phyloP scores from a whole-genome alignment of 2,888 invertebrate genomes.

The Dimorphilus gyrociliatus region DNA sequence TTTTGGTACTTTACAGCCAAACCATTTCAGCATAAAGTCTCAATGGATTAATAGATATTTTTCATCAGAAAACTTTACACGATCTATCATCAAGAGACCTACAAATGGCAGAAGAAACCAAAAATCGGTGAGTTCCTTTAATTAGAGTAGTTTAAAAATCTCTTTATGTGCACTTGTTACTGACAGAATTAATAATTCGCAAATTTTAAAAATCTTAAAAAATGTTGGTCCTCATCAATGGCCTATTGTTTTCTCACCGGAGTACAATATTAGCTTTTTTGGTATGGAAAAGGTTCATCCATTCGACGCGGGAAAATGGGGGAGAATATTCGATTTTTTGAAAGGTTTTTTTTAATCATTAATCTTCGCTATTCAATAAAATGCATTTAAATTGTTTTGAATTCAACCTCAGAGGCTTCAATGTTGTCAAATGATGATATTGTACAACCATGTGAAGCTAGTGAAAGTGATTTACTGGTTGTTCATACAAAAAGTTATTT shows the following conservation, averaged over 20 bases:
- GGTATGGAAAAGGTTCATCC: slow-evolving; percentile 70
- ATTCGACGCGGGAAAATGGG: slow-evolving; percentile 75
- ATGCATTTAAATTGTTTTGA: slow-evolving; percentile 5
- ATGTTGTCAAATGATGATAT: slow-evolving; percentile 48
- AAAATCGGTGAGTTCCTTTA: too few species aligned
- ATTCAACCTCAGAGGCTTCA: slow-evolving; percentile 43
- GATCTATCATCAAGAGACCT: too few species aligned
- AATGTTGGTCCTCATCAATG: slow-evolving; percentile 42
- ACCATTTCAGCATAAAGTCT: too few species aligned
- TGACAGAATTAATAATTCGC: too few species aligned
- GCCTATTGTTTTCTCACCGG: slow-evolving; percentile 57
- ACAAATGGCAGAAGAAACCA: too few species aligned
- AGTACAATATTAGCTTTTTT: slow-evolving; percentile 62
- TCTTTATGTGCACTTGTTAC: too few species aligned
- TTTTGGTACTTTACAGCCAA: too few species aligned
- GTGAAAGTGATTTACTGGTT: slow-evolving; percentile 51
- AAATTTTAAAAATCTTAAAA: slow-evolving; percentile 14
- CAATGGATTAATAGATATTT: too few species aligned
- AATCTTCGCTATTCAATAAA: slow-evolving; percentile 4
- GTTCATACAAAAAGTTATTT: slow-evolving; percentile 62
- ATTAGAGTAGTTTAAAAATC: too few species aligned
- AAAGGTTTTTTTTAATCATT: slow-evolving; percentile 26
- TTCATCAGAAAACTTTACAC: too few species aligned
- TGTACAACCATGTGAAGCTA: slow-evolving; percentile 55
- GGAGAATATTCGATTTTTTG: slow-evolving; percentile 45